Percentiles rank a stretch among this genome's conserved stretches.
phyloP scores from a whole-genome alignment of 2,113 vertebrate species.

The Megaceryle maxima region DNA sequence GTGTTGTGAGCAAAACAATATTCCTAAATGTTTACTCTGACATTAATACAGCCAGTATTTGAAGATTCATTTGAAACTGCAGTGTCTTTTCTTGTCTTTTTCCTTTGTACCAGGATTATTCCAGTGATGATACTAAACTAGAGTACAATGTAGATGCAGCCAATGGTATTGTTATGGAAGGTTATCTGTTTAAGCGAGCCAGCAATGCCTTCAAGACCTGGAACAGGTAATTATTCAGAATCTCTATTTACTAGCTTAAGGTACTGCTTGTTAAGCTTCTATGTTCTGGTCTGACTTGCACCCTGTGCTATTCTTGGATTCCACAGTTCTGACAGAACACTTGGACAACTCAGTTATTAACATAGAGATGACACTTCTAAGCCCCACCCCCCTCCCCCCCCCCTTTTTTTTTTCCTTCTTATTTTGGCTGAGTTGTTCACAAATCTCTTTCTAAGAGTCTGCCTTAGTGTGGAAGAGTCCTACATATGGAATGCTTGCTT shows the following conservation, averaged over 20 bases:
- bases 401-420: background rate
- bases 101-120: conserved; percentile 85
- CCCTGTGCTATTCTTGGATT: background rate
- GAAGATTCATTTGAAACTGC: background rate
- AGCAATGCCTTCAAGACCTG: conserved; percentile 99
- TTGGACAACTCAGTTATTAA: background rate
- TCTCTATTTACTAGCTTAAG: background rate
- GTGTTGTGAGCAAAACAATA: background rate
- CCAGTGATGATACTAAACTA: conserved; percentile 92
- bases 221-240: conserved; percentile 87
- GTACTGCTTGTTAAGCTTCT: background rate
- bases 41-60: background rate
- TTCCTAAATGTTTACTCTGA: background rate
- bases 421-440: background rate
- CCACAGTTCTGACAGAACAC: background rate
- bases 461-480: background rate
- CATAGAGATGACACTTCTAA: background rate
- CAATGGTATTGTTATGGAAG: conserved; percentile 96
- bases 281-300: background rate
- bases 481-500: background rate
- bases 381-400: no score
- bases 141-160: conserved; percentile 95
- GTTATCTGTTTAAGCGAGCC: conserved; percentile 97
- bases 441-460: background rate
- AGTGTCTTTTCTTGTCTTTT: conserved; percentile 10